Evolutionary conservation across 2,113 vertebrate genomes (phyloP).

Genomic region (Grus americana): DNA sequence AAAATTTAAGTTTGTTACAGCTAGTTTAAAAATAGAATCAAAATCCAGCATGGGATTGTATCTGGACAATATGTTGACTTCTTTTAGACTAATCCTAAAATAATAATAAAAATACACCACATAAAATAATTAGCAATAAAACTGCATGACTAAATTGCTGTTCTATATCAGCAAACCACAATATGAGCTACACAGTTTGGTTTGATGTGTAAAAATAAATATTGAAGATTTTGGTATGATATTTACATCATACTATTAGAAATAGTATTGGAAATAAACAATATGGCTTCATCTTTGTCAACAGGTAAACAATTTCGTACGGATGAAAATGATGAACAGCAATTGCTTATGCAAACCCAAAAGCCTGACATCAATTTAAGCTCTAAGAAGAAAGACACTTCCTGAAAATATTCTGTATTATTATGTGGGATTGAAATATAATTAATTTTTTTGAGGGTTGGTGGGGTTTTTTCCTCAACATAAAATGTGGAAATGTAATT

Average conservation of each 20-base stretch:
- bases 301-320: not conserved
- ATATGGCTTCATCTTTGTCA: not conserved
- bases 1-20: not conserved
- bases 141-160: not conserved
- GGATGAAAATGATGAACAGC: not conserved
- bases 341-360: not conserved
- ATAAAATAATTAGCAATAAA: not conserved
- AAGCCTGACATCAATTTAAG: not conserved
- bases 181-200: not conserved
- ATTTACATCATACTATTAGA: not conserved
- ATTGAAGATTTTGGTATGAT: not conserved
- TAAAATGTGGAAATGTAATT: not conserved
- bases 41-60: not conserved
- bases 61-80: not conserved
- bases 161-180: not conserved
- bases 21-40: not conserved
- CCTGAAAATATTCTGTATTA: not conserved
- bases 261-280: not conserved
- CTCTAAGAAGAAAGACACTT: not conserved
- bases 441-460: not conserved
- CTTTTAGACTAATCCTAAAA: not conserved
- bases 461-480: rapidly evolving
- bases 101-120: not conserved
- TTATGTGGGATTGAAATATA: not conserved
- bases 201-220: not conserved